phyloP scores from a whole-genome alignment of 1,140 invertebrate genomes.

The Drosophila watanabei region DNA sequence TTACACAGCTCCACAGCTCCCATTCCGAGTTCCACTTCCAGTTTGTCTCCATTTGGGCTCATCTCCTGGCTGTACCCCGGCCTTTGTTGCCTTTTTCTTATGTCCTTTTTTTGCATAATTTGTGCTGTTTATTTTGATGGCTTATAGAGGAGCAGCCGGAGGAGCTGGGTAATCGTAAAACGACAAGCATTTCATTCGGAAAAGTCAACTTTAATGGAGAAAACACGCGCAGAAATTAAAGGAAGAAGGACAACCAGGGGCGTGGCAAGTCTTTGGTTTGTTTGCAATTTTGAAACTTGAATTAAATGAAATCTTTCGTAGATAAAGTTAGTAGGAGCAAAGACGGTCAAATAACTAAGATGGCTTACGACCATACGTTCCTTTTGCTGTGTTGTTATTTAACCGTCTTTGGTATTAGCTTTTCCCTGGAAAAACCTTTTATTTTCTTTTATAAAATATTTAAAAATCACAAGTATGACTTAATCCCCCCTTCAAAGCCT shows the following conservation, averaged over 20 bases:
- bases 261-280: neutral
- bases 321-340: neutral
- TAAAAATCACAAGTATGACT: neutral
- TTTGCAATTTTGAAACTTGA: neutral
- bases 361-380: no score
- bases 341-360: no score
- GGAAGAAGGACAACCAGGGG: neutral
- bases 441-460: neutral
- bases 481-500: neutral
- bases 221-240: neutral
- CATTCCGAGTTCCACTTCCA: slow-evolving; percentile 19
- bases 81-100: neutral
- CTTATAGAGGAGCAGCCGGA: slow-evolving; percentile 4
- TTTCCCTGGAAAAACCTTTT: neutral
- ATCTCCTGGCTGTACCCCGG: neutral
- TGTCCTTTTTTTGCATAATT: slow-evolving; percentile 41
- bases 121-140: slow-evolving; percentile 61
- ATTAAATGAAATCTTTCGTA: no score
- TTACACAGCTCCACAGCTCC: neutral
- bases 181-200: slow-evolving; percentile 58
- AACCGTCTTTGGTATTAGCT: neutral
- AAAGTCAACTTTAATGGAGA: slow-evolving; percentile 47
- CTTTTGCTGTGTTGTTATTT: no score
- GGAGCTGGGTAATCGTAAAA: slow-evolving; percentile 61
- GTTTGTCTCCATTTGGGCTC: slow-evolving; percentile 34